Evolutionary conservation across 2,888 invertebrate species (phyloP).

Genomic region (Tachina grossa): DNA sequence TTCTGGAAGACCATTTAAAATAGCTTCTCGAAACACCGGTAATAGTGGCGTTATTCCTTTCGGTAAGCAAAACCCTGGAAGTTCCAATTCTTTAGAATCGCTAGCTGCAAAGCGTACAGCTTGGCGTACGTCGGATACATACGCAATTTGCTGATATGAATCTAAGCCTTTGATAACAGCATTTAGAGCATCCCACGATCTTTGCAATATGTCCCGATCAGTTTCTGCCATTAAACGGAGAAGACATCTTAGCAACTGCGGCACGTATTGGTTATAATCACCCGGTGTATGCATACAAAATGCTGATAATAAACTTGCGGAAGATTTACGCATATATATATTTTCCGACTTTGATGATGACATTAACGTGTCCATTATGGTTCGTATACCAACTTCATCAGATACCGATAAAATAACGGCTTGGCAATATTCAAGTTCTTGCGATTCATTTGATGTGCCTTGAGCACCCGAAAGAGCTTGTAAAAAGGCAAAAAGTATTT

Average conservation of each 20-base stretch:
- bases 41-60: slow-evolving; percentile 97
- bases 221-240: slow-evolving; percentile 92
- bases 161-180: slow-evolving; percentile 95
- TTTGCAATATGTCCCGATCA: slow-evolving; percentile 91
- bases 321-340: slow-evolving; percentile 88
- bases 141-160: slow-evolving; percentile 91
- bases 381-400: slow-evolving; percentile 93
- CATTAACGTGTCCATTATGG: slow-evolving; percentile 93
- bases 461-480: slow-evolving; percentile 88
- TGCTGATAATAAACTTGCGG: slow-evolving; percentile 93
- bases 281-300: slow-evolving; percentile 95
- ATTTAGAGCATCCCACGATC: slow-evolving; percentile 95
- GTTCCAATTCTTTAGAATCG: slow-evolving; percentile 90
- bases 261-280: slow-evolving; percentile 93
- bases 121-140: slow-evolving; percentile 95
- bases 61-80: slow-evolving; percentile 96
- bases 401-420: slow-evolving; percentile 95
- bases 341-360: slow-evolving; percentile 88
- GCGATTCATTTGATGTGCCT: slow-evolving; percentile 85
- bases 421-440: slow-evolving; percentile 95
- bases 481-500: slow-evolving; percentile 95
- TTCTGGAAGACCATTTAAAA: slow-evolving; percentile 96
- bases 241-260: slow-evolving; percentile 93
- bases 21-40: slow-evolving; percentile 97
- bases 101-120: slow-evolving; percentile 95